phyloP scores from a whole-genome alignment of 1,140 invertebrate genomes.

The Sogatella furcifera region DNA sequence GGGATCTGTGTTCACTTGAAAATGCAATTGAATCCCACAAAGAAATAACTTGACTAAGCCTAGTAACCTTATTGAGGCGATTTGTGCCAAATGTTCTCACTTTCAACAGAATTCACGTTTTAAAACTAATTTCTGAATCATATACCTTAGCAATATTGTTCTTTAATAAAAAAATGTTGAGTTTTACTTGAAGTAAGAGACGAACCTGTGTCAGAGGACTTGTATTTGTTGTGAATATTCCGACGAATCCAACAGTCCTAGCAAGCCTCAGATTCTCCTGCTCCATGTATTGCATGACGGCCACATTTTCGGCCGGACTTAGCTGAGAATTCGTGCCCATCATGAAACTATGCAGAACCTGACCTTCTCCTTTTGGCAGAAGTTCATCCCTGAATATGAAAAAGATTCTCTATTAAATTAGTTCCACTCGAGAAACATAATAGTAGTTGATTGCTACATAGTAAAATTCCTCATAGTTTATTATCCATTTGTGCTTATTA shows the following conservation, averaged over 20 bases:
- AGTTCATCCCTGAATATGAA: conserved; percentile 37
- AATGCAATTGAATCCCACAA: too few species aligned
- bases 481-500: too few species aligned
- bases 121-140: too few species aligned
- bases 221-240: conserved; percentile 77
- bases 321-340: conserved; percentile 60
- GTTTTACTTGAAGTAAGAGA: conserved; percentile 5
- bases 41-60: too few species aligned
- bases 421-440: background rate
- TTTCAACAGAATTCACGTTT: too few species aligned
- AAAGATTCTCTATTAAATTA: background rate
- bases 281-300: conserved; percentile 66
- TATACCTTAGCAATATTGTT: too few species aligned
- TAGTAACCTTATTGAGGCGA: background rate
- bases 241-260: conserved; percentile 47
- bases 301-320: conserved; percentile 57
- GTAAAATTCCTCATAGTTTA: too few species aligned
- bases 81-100: background rate
- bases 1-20: too few species aligned
- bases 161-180: too few species aligned
- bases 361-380: conserved; percentile 51
- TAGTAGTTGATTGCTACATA: background rate
- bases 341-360: conserved; percentile 74
- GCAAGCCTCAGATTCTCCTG: conserved; percentile 55
- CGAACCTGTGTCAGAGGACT: conserved; percentile 69